These are phyloP conservation scores for Seira sanloemensis DNA, from an alignment of 2,888 invertebrate species.

Conservation along the genomic window DNA sequence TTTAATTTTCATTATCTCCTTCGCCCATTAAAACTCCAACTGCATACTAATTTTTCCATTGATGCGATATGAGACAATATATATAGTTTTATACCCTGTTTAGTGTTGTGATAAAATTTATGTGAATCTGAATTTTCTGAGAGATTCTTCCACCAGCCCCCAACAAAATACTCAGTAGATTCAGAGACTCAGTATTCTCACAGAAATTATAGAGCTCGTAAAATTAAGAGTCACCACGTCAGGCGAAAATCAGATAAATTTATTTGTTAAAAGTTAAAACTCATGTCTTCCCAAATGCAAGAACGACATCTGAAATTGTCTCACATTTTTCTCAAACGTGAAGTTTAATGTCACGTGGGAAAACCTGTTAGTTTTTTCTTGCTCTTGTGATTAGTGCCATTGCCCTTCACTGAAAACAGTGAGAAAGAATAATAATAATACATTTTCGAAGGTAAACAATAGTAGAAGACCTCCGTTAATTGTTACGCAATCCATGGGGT, in stretches of 20 bases:
- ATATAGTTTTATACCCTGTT: not conserved
- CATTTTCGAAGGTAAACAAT: not conserved
- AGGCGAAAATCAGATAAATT: too few species aligned
- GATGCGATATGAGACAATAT: not conserved
- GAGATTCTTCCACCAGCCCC: too few species aligned
- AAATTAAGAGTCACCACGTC: too few species aligned
- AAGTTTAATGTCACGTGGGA: conserved; percentile 58
- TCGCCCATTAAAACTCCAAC: conserved; percentile 15
- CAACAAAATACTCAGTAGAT: too few species aligned
- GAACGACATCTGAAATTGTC: not conserved
- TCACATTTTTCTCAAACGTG: not conserved
- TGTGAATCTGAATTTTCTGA: too few species aligned
- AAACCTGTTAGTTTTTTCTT: conserved; percentile 22
- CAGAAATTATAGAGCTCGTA: too few species aligned
- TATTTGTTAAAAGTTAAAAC: too few species aligned
- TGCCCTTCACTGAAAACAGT: conserved; percentile 31
- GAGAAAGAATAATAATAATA: conserved; percentile 14
- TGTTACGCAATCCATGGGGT: conserved; percentile 30
- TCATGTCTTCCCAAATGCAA: too few species aligned
- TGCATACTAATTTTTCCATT: conserved; percentile 34
- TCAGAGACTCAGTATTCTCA: too few species aligned
- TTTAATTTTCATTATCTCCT: not conserved
- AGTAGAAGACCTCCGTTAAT: not conserved
- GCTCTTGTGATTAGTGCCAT: conserved; percentile 9
- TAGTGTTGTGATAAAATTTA: too few species aligned